Evolutionary conservation across 2,888 invertebrate genomes (phyloP).

Genomic region (Torymus auratus): DNA sequence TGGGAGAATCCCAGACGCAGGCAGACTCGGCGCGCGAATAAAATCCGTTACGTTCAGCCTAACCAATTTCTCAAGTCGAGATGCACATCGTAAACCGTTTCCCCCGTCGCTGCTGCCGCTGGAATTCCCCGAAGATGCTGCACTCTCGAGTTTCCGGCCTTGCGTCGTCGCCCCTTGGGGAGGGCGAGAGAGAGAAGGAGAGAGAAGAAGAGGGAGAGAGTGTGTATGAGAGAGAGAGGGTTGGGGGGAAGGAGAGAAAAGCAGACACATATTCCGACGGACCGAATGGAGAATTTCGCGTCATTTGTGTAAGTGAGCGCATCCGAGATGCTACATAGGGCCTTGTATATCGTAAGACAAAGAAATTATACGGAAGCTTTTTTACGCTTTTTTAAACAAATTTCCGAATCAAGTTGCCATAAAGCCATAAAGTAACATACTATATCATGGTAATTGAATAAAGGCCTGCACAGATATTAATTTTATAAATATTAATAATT

Average conservation of each 20-base stretch:
- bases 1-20: background rate
- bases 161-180: background rate
- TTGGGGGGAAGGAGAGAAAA: background rate
- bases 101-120: background rate
- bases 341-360: too few relatives aligned
- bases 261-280: background rate
- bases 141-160: background rate
- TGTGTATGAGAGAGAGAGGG: too few relatives aligned
- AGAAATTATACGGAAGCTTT: too few relatives aligned
- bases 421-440: too few relatives aligned
- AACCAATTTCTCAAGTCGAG: constrained; percentile 54
- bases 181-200: too few relatives aligned
- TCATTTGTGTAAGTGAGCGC: constrained; percentile 46
- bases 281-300: constrained; percentile 18
- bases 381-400: too few relatives aligned
- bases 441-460: too few relatives aligned
- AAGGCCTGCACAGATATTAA: too few relatives aligned
- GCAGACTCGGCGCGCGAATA: constrained; percentile 24
- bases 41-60: constrained; percentile 49
- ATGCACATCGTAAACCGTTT: constrained; percentile 50
- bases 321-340: background rate
- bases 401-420: too few relatives aligned
- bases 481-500: too few relatives aligned
- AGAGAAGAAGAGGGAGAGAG: too few relatives aligned
- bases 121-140: constrained; percentile 33